Conservation (phyloP, 1,140 invertebrate species). For the Acromyrmex echinatior region DNA sequence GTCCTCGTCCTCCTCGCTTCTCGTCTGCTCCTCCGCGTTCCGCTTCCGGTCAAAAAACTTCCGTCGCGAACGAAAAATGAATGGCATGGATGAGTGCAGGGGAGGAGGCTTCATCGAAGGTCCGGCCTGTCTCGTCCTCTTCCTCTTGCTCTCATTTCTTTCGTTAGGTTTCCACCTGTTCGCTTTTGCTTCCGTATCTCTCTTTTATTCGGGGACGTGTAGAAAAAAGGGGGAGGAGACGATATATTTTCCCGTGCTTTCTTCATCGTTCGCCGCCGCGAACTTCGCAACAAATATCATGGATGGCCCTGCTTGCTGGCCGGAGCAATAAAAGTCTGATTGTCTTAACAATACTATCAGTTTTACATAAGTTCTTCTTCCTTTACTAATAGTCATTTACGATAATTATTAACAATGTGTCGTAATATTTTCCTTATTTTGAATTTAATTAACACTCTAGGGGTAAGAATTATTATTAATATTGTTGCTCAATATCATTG, state of each 20-base stretch:
- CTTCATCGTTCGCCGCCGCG: constrained; percentile 48
- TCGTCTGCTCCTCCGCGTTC: neutral
- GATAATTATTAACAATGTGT: constrained; percentile 69
- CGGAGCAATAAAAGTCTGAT: constrained; percentile 85
- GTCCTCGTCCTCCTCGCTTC: constrained; percentile 10
- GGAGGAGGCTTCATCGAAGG: constrained; percentile 42
- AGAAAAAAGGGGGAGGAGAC: constrained; percentile 38
- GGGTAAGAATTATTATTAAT: constrained; percentile 43
- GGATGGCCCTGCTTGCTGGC: constrained; percentile 75
- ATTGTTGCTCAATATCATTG: constrained; percentile 62
- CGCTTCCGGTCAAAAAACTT: constrained; percentile 6
- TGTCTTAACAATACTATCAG: constrained; percentile 86
- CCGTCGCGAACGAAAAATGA: constrained; percentile 43
- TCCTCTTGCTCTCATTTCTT: neutral
- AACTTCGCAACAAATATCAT: constrained; percentile 68
- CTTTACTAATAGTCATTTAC: constrained; percentile 65
- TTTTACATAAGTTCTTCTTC: constrained; percentile 76
- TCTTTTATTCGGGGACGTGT: constrained; percentile 2
- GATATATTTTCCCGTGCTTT: constrained; percentile 23
- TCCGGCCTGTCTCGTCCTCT: neutral
- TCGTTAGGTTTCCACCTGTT: neutral
- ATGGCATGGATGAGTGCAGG: constrained; percentile 36
- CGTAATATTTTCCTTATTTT: constrained; percentile 36
- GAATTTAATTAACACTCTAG: constrained; percentile 65
- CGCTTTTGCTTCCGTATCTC: neutral